Conservation (phyloP, 2,888 invertebrate species). For the Lasioglossum villosulum region DNA sequence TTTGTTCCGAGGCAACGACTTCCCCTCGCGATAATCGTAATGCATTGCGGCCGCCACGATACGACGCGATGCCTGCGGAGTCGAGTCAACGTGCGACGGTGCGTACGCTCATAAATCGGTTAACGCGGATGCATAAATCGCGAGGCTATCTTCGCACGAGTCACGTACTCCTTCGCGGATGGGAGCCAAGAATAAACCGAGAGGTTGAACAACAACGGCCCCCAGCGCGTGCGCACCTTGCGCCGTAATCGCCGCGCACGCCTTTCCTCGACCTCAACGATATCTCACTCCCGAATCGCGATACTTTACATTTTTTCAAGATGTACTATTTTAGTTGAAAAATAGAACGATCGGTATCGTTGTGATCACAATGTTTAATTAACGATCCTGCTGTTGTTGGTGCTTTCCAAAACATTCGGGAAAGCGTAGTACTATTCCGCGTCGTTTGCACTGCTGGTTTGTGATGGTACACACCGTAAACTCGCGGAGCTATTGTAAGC, state of each 20-base stretch:
- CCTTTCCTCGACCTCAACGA: background rate
- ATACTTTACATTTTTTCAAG: background rate
- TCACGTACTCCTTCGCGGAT: slow-evolving; percentile 1
- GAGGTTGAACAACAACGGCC: background rate
- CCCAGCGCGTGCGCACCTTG: background rate
- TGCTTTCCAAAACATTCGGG: background rate
- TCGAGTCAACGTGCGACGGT: background rate
- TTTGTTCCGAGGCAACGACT: slow-evolving; percentile 28
- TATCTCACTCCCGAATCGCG: background rate
- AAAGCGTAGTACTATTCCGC: too few species aligned
- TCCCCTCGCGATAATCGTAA: slow-evolving; percentile 24
- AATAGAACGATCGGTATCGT: background rate
- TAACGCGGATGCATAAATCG: slow-evolving; percentile 23
- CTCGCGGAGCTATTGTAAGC: background rate
- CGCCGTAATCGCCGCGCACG: background rate
- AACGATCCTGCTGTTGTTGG: background rate
- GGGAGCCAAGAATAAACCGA: background rate
- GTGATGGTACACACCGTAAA: background rate
- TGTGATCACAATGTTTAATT: background rate
- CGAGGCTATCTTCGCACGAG: slow-evolving; percentile 7
- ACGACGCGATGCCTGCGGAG: background rate
- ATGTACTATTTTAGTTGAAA: background rate
- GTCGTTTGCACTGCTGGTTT: background rate
- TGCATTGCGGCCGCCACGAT: background rate
- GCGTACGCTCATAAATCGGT: slow-evolving; percentile 22